Evolutionary conservation across 2,113 vertebrate genomes (phyloP).

Genomic region (Albula goreensis): DNA sequence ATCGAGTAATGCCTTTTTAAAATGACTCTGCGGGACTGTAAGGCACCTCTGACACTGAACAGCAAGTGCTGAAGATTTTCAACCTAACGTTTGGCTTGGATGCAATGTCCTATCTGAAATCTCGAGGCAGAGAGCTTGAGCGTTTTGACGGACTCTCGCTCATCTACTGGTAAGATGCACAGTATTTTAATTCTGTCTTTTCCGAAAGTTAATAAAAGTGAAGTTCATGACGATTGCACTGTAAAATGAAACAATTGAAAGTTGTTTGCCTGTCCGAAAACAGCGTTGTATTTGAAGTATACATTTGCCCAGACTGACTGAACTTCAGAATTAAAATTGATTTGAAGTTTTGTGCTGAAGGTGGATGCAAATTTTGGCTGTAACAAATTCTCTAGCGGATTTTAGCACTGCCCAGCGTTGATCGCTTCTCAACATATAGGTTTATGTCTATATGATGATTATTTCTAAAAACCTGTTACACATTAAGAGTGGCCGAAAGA

Average conservation of each 20-base stretch:
- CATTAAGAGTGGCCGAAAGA: too few relatives aligned
- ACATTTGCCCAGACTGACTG: too few relatives aligned
- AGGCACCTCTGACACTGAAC: neutral
- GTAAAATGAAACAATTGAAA: too few relatives aligned
- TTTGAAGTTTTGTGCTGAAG: too few relatives aligned
- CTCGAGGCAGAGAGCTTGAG: constrained; percentile 68
- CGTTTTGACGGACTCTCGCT: constrained; percentile 81
- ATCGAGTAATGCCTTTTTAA: constrained; percentile 24
- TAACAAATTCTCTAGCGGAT: too few relatives aligned
- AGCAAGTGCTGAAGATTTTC: constrained; percentile 22
- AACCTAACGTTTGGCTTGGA: constrained; percentile 29
- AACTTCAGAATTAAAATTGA: too few relatives aligned
- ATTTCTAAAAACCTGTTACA: too few relatives aligned
- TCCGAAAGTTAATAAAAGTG: neutral
- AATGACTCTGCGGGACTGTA: constrained; percentile 14
- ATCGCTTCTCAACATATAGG: too few relatives aligned
- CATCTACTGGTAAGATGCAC: constrained; percentile 78
- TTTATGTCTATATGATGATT: too few relatives aligned
- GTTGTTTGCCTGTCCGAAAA: neutral
- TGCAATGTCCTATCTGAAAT: constrained; percentile 75
- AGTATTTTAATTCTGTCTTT: neutral
- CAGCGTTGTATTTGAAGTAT: neutral
- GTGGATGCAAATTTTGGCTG: too few relatives aligned
- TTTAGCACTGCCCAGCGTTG: too few relatives aligned
- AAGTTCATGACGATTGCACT: neutral